Evolutionary conservation across 2,113 vertebrate genomes (phyloP).

Genomic region (Vireo altiloquus): DNA sequence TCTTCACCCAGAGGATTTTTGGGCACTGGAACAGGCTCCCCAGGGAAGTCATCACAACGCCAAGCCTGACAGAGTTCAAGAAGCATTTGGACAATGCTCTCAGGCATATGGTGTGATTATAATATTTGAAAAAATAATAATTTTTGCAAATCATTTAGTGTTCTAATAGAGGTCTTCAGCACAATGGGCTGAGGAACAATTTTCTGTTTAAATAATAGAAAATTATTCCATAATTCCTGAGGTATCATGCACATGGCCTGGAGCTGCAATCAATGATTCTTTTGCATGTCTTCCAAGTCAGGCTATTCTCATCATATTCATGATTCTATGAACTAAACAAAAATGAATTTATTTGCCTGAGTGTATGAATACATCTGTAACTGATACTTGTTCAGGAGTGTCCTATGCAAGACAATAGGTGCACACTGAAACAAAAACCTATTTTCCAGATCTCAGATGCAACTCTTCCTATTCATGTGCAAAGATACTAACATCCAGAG

Average conservation of each 20-base stretch:
- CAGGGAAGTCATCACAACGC: not conserved
- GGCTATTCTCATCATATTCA: not conserved
- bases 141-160: not conserved
- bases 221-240: not conserved
- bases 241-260: not conserved
- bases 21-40: not conserved
- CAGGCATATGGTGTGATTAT: not conserved
- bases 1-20: accelerated
- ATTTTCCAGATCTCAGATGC: not conserved
- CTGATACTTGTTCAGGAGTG: not conserved
- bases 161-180: not conserved
- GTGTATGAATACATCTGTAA: not conserved
- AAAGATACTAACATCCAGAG: not conserved
- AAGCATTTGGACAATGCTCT: not conserved
- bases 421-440: not conserved
- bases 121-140: not conserved
- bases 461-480: not conserved
- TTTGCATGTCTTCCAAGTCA: not conserved
- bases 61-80: not conserved
- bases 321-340: not conserved
- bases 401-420: not conserved
- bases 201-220: not conserved
- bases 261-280: not conserved
- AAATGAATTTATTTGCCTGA: not conserved
- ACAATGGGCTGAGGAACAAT: not conserved